A percentile compares a stretch with the other conserved stretches of the same genome.
Evolutionary conservation across 2,888 invertebrate species (phyloP).

Genomic region (Hirtodrosophila confusa): DNA sequence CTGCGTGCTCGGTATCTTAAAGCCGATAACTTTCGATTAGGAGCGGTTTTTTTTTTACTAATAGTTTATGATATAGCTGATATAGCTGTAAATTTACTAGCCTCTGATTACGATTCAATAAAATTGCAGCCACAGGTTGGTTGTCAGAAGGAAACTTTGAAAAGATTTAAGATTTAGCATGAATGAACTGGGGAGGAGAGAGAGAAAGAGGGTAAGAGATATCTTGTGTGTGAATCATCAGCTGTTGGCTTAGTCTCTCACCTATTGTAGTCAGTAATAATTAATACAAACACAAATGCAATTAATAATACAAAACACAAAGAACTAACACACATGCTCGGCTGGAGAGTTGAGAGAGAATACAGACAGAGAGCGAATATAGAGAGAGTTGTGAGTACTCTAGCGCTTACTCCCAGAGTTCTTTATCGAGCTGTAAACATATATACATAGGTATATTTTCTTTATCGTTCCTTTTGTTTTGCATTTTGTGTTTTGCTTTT

Average conservation of each 20-base stretch:
- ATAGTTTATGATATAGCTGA: background rate
- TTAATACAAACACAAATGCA: constrained; percentile 46
- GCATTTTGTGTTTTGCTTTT: constrained; percentile 70
- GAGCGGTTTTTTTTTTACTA: too few relatives aligned
- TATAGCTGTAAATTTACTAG: background rate
- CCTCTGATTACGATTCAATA: background rate
- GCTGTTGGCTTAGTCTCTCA: constrained; percentile 27
- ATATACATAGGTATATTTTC: constrained; percentile 1
- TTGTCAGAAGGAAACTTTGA: constrained; percentile 1
- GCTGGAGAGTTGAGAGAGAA: too few relatives aligned
- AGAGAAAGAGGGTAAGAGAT: background rate
- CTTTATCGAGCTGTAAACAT: constrained; percentile 15
- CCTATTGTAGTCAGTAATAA: constrained; percentile 48
- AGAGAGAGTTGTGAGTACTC: background rate
- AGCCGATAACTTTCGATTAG: too few relatives aligned
- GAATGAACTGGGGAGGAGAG: constrained; percentile 18
- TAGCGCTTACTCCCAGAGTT: constrained; percentile 6
- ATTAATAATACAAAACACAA: constrained; percentile 43
- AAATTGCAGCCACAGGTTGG: background rate
- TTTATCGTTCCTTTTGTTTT: constrained; percentile 30
- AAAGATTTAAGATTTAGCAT: constrained; percentile 5
- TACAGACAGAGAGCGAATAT: constrained; percentile 5
- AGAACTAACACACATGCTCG: constrained; percentile 31
- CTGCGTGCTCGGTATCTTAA: too few relatives aligned
- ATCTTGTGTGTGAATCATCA: constrained; percentile 43